Evolutionary conservation across 2,888 invertebrate genomes (phyloP).

Genomic region (Theretra japonica): DNA sequence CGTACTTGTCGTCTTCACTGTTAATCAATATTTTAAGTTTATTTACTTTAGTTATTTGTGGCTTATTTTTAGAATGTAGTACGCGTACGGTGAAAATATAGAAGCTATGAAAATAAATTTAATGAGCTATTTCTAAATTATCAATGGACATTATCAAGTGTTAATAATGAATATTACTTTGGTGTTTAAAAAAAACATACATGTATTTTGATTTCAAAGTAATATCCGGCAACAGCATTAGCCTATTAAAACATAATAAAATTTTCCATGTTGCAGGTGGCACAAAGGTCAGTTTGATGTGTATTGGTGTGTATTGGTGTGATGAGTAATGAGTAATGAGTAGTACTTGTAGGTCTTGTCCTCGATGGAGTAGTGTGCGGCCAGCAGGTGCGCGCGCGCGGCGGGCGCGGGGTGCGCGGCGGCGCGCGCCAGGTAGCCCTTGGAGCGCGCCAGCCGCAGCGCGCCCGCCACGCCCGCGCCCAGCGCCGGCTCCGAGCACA

Average conservation of each 20-base stretch:
- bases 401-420: constrained; percentile 86
- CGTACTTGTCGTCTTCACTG: constrained; percentile 92
- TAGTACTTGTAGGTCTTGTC: constrained; percentile 63
- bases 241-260: no score
- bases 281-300: not conserved
- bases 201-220: not conserved
- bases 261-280: not conserved
- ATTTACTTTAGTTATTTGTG: not conserved
- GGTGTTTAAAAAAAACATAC: no score
- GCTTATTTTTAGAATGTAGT: not conserved
- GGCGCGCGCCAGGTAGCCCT: constrained; percentile 96
- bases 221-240: not conserved
- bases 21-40: constrained; percentile 27
- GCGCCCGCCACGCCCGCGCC: constrained; percentile 97
- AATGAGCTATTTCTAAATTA: no score
- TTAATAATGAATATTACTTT: no score
- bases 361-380: constrained; percentile 59
- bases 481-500: constrained; percentile 97
- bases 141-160: no score
- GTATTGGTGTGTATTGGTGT: not conserved
- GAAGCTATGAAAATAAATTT: no score
- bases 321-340: not conserved
- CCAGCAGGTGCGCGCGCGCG: constrained; percentile 49
- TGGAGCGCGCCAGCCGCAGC: constrained; percentile 94
- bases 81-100: no score